A percentile compares a stretch with the other conserved stretches of the same genome.
These are phyloP conservation scores for Geopemphigus sp. DNA, from an alignment of 1,140 invertebrate genomes.

Conservation along the genomic window DNA sequence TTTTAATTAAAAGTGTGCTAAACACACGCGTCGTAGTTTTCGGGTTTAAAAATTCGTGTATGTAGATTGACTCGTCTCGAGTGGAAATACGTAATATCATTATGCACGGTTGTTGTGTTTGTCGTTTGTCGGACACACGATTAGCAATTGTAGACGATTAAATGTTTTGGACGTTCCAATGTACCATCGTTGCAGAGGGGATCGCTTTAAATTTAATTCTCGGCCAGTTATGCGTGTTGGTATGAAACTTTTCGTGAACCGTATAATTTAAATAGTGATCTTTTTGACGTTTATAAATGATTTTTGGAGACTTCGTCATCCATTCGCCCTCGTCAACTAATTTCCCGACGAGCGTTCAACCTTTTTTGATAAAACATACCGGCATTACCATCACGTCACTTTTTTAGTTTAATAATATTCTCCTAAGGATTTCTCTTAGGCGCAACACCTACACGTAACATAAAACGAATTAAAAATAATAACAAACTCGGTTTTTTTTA, in stretches of 20 bases:
- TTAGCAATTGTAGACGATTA: background rate
- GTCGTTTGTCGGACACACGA: too few relatives aligned
- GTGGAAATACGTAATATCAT: too few relatives aligned
- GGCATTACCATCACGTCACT: background rate
- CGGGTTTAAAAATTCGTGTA: too few relatives aligned
- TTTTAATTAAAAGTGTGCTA: too few relatives aligned
- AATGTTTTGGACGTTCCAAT: background rate
- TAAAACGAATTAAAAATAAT: constrained; percentile 8
- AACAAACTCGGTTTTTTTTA: background rate
- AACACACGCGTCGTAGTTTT: too few relatives aligned
- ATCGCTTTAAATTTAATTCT: background rate
- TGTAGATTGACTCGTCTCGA: too few relatives aligned
- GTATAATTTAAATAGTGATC: background rate
- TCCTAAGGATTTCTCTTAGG: background rate
- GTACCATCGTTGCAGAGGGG: background rate
- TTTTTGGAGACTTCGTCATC: background rate
- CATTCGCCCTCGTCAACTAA: background rate
- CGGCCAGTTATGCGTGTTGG: background rate
- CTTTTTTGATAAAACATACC: constrained; percentile 12
- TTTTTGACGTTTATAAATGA: background rate
- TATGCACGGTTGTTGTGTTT: too few relatives aligned
- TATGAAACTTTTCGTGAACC: background rate
- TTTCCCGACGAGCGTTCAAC: background rate
- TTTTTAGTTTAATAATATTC: constrained; percentile 28
- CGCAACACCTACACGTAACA: background rate